These are phyloP conservation scores for Chamaea fasciata DNA, from an alignment of 2,113 vertebrate species.

Conservation along the genomic window DNA sequence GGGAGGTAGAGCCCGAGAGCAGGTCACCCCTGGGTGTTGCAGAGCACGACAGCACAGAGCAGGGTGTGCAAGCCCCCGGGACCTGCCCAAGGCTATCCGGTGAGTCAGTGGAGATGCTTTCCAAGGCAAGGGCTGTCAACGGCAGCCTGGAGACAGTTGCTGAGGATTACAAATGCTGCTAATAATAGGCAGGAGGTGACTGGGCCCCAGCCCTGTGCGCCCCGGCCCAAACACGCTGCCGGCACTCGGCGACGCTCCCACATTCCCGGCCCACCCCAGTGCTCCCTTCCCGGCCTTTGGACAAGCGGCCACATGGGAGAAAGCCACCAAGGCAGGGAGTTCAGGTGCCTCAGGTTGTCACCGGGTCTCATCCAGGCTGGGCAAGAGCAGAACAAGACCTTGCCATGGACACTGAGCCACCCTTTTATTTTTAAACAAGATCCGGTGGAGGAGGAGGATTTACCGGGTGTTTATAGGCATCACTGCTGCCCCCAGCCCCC, in stretches of 20 bases:
- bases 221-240: not conserved
- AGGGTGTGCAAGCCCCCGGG: not conserved
- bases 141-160: not conserved
- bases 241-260: accelerated
- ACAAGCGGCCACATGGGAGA: not conserved
- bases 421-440: constrained; percentile 30
- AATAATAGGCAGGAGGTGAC: constrained; percentile 26
- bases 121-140: not conserved
- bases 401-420: accelerated
- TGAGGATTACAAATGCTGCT: constrained; percentile 29
- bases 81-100: not conserved
- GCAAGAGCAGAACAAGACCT: not conserved
- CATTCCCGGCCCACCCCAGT: not conserved
- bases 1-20: not conserved
- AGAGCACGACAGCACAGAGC: not conserved
- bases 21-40: not conserved
- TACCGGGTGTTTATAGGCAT: not conserved
- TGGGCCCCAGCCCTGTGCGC: not conserved
- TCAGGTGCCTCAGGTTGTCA: not conserved
- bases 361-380: accelerated
- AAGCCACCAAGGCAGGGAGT: not conserved
- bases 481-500: not conserved
- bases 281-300: not conserved
- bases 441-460: constrained; percentile 14
- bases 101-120: not conserved